Evolutionary conservation across 2,888 invertebrate genomes (phyloP), one percentile per base, ranked within the genome.

Genomic region (Andrena dorsata): DNA sequence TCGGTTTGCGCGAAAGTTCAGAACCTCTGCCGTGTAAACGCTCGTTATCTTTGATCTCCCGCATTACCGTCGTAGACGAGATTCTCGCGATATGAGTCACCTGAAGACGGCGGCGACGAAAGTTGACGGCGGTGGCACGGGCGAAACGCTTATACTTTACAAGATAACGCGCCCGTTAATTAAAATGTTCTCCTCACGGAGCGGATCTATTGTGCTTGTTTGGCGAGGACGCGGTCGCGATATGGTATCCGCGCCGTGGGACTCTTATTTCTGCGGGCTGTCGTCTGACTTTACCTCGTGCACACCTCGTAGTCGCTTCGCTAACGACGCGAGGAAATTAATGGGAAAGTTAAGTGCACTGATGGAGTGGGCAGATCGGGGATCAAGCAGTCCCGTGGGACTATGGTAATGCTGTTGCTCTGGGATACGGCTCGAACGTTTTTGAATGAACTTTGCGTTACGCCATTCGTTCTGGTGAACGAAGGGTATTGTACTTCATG

Each of bases 21-120:
- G 76, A 82, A 83, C 88, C 85, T 86, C 88, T 84, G 71, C 58
- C 64, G 64, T 72, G 77, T 88, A 86, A 88, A 88, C 88, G 88
- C 88, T 86, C 74, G 86, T 88, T 88, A 88, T 88, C 88, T 88
- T 76, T 72, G 83, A 88, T 88, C 88, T 88, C 88, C 86, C 72
- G 78, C 82, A 85, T 86, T 88, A 76, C 56, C 75, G 65, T 23
- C 35, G 76, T 53, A 60, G 70, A 70, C 63, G 78, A 83, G 87
- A 87, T 80, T 53, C 71, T 53, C 74, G 79, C 83, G 87, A 87
- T 78, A 72, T 32, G 30, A 71, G 28, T 64, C 75, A 49, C 61
- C 68, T 60, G 58, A 61, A 47, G 63, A 41, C 53, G 47, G 4
- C 41, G 41, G 5, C 41, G 41, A 63, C 30, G 75, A 82, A 82